Evolutionary conservation across 2,888 invertebrate species (phyloP).

Genomic region (Drosophila pseudotalamancana): DNA sequence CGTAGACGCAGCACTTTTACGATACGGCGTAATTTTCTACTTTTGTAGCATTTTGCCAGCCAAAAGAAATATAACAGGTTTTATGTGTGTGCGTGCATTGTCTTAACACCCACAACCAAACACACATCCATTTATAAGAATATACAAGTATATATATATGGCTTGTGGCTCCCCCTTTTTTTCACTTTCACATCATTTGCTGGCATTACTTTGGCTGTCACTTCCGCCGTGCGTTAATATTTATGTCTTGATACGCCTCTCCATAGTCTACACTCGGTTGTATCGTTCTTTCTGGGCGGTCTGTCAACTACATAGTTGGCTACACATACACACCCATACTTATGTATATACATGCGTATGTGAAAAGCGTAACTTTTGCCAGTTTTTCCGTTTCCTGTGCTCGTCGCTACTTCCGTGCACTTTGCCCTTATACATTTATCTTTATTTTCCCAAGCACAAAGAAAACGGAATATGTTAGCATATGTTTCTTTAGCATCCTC

Average conservation of each 20-base stretch:
- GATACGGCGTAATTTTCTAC: constrained; percentile 66
- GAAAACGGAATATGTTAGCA: constrained; percentile 30
- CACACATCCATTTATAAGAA: no score
- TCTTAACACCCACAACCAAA: constrained; percentile 14
- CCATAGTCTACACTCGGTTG: constrained; percentile 14
- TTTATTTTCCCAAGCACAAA: constrained; percentile 24
- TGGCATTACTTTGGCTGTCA: constrained; percentile 70
- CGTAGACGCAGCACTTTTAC: constrained; percentile 58
- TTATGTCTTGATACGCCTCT: constrained; percentile 49
- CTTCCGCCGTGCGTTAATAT: constrained; percentile 68
- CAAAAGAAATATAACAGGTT: constrained; percentile 26
- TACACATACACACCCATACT: neutral
- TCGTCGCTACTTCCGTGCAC: constrained; percentile 48
- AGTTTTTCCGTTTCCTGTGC: constrained; percentile 54
- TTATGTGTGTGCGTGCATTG: constrained; percentile 64
- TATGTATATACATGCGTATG: constrained; percentile 1
- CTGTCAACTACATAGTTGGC: constrained; percentile 2
- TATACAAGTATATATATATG: no score
- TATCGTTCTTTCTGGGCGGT: neutral
- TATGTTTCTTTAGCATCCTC: constrained; percentile 36
- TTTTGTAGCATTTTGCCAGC: constrained; percentile 63
- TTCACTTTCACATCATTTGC: constrained; percentile 67
- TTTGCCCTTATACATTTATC: constrained; percentile 52
- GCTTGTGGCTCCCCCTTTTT: constrained; percentile 2
- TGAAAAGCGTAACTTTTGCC: constrained; percentile 50